Base-by-base conservation (phyloP, 2,797 vertebrate genomes). In the Sebastes itinus region DNA sequence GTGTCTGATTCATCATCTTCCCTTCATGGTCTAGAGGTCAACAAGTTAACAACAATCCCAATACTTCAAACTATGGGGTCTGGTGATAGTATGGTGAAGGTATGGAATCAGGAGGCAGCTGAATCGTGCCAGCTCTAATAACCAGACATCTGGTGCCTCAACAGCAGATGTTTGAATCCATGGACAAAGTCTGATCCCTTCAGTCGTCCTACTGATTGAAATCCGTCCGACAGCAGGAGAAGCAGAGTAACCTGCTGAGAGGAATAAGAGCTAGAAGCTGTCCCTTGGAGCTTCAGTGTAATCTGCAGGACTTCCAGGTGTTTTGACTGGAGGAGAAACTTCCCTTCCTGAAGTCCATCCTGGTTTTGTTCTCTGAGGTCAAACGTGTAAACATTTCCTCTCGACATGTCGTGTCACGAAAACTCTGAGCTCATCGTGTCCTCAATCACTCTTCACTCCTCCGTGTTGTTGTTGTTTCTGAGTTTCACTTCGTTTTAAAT, bases 341-440 rank as follows among this genome's bases (percentile, higher is more conserved):
- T 35, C 27, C 13, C 71, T 68, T 86, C 79, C 84, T 81, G 64
- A 27, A 1, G 18, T 23, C 22, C 60, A 77, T 88, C 82, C 86
- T 77, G 80, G 5, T 28, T 62, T 89, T 89, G 86, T 88, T 77
- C 68, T 66, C 7, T 42, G 18, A n/a, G 5, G 1, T 54, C 52
- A 14, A 4, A 18, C 10, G 16, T 13, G 58, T 2, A 72, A 68
- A 65, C 56, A 16, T 71, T 84, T 82, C 73, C 79, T 67, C 56
- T 33, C 10, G 1, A 2, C 35, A 9, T 10, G 33, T 13, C 7
- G 2, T 3, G 28, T 59, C 66, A 38, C n/a, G 2, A 6, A 7
- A 7, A 20, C 10, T 23, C 20, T 7, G 22, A 77, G n/a, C 1
- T 62, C 56, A 28, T 23, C 0, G 9, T 4, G 46, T 49, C 18